A percentile compares a stretch with the other conserved stretches of the same genome.
These are phyloP conservation scores for Argyresthia goedartella DNA, from an alignment of 2,888 invertebrate genomes.

Conservation along the genomic window DNA sequence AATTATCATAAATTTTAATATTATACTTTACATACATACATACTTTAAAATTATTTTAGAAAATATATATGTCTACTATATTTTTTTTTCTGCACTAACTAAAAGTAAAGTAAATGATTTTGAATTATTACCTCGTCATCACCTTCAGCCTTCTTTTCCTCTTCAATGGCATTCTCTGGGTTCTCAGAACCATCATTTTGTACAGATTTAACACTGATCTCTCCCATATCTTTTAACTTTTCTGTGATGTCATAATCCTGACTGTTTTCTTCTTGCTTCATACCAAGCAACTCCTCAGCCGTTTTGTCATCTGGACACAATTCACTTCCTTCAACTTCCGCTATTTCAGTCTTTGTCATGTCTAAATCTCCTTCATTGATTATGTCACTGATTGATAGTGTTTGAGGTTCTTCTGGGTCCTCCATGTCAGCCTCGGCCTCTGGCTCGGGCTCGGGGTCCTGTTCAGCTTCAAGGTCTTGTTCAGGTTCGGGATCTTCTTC, in stretches of 20 bases:
- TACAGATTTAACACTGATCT: slow-evolving; percentile 58
- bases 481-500: slow-evolving; percentile 4
- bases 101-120: neutral
- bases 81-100: too few relatives aligned
- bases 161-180: slow-evolving; percentile 23
- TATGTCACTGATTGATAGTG: slow-evolving; percentile 62
- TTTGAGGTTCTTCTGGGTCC: slow-evolving; percentile 37
- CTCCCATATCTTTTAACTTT: slow-evolving; percentile 75
- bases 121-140: slow-evolving; percentile 53
- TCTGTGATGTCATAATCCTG: slow-evolving; percentile 73
- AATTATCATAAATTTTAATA: too few relatives aligned
- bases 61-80: too few relatives aligned
- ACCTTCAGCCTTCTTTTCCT: slow-evolving; percentile 41
- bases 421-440: neutral
- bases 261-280: slow-evolving; percentile 53
- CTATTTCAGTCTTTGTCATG: slow-evolving; percentile 49
- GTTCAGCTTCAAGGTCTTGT: slow-evolving; percentile 5
- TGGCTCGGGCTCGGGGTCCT: slow-evolving; percentile 4
- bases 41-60: too few relatives aligned
- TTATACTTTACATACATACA: too few relatives aligned
- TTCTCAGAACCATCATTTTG: slow-evolving; percentile 38
- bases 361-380: slow-evolving; percentile 60
- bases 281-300: slow-evolving; percentile 45
- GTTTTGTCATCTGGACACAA: slow-evolving; percentile 54
- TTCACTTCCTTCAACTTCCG: slow-evolving; percentile 57